Percentiles rank a stretch among this genome's conserved stretches.
These are phyloP conservation scores for Nipponacmea schrenckii DNA, from an alignment of 2,888 invertebrate species.

Conservation along the genomic window DNA sequence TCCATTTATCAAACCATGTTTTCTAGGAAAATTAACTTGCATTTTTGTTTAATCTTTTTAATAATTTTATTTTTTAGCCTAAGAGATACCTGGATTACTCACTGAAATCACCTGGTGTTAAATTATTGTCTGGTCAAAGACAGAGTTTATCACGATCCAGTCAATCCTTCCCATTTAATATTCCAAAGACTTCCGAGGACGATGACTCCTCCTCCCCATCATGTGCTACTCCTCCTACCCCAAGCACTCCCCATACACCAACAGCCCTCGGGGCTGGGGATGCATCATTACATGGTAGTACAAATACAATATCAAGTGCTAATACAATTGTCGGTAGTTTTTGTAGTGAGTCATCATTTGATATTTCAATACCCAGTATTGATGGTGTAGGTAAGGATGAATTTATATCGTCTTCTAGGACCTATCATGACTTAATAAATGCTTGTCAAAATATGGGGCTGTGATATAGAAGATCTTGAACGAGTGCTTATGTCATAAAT, in stretches of 20 bases:
- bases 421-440: too few species aligned
- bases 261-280: slow-evolving; percentile 17
- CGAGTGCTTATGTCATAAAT: too few species aligned
- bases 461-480: too few species aligned
- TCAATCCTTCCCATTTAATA: slow-evolving; percentile 51
- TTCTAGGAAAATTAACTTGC: too few species aligned
- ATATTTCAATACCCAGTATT: too few species aligned
- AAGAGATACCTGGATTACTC: slow-evolving; percentile 81
- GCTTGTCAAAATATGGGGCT: too few species aligned
- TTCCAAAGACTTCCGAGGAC: slow-evolving; percentile 64
- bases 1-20: too few species aligned
- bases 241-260: slow-evolving; percentile 69
- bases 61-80: slow-evolving; percentile 71
- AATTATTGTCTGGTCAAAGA: slow-evolving; percentile 72
- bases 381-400: too few species aligned
- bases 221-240: slow-evolving; percentile 65
- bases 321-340: slow-evolving; percentile 64
- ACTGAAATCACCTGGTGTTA: slow-evolving; percentile 89
- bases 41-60: not conserved
- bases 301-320: slow-evolving; percentile 55
- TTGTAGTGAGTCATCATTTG: not conserved
- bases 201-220: slow-evolving; percentile 61
- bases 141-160: slow-evolving; percentile 46
- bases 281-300: not conserved
- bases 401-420: too few species aligned